A percentile compares a stretch with the other conserved stretches of the same genome.
Conservation (phyloP, 2,888 invertebrate genomes). For the Bedellia somnulentella region DNA sequence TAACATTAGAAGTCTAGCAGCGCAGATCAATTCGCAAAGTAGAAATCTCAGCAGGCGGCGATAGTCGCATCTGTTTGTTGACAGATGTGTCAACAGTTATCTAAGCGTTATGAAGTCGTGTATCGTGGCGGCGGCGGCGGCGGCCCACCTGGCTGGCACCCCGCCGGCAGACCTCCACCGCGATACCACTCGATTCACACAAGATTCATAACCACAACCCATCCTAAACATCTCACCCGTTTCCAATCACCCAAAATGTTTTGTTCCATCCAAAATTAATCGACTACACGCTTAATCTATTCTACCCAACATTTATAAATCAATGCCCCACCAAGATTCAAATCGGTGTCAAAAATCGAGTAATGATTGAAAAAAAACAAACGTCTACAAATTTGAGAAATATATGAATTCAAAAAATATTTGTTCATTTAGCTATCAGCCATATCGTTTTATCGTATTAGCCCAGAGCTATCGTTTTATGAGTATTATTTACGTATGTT, state of each 20-base stretch:
- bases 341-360: too few species aligned
- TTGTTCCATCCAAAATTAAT: too few species aligned
- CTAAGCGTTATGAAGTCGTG: slow-evolving; percentile 22
- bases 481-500: slow-evolving; percentile 35
- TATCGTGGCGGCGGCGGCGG: slow-evolving; percentile 21
- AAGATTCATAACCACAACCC: slow-evolving; percentile 2
- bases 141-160: slow-evolving; percentile 30
- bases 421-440: slow-evolving; percentile 1
- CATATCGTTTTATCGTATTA: slow-evolving; percentile 13
- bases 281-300: too few species aligned
- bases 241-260: slow-evolving; percentile 5
- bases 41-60: slow-evolving; percentile 33
- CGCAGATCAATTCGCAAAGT: slow-evolving; percentile 26
- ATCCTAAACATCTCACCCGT: slow-evolving; percentile 5
- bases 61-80: slow-evolving; percentile 25
- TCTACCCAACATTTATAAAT: too few species aligned
- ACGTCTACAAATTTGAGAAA: too few species aligned
- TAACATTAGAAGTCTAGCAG: too few species aligned
- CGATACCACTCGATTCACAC: slow-evolving; percentile 15
- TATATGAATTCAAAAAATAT: too few species aligned
- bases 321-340: too few species aligned
- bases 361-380: too few species aligned
- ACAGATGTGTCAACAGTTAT: slow-evolving; percentile 26
- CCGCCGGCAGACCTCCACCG: slow-evolving; percentile 20
- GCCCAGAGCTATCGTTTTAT: slow-evolving; percentile 29